Evolutionary conservation across 2,888 invertebrate species (phyloP).

Genomic region (Steinernema carpocapsae): DNA sequence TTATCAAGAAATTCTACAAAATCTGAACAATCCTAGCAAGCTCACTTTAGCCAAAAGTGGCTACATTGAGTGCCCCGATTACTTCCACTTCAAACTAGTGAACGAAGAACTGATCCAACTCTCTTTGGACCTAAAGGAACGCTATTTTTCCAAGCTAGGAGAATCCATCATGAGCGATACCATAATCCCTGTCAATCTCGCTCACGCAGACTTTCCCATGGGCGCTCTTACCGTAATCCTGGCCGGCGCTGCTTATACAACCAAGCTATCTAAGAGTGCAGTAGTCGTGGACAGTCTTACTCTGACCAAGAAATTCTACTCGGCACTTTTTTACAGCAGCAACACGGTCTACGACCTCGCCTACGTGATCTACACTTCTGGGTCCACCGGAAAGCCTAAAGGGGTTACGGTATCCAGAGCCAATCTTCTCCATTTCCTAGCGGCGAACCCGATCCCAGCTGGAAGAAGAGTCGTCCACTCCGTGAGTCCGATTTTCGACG

Average conservation of each 20-base stretch:
- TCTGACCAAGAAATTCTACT: not conserved
- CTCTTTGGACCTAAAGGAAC: conserved; percentile 5
- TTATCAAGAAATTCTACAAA: conserved; percentile 34
- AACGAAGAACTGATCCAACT: conserved; percentile 20
- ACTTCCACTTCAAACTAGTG: conserved; percentile 26
- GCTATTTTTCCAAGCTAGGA: not conserved
- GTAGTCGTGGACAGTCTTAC: not conserved
- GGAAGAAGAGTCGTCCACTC: conserved; percentile 49
- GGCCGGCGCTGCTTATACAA: conserved; percentile 29
- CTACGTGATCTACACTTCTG: conserved; percentile 64
- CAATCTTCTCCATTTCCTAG: conserved; percentile 53
- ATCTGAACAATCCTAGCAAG: not conserved
- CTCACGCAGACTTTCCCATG: conserved; percentile 14
- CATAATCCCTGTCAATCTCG: conserved; percentile 17
- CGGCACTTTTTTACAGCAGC: conserved; percentile 12
- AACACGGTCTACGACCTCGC: conserved; percentile 40
- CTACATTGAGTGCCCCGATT: conserved; percentile 1
- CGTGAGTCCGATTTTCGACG: conserved; percentile 63
- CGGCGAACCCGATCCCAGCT: conserved; percentile 49
- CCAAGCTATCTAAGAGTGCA: not conserved
- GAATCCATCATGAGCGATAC: not conserved
- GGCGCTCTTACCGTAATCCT: conserved; percentile 28
- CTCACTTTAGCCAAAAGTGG: too few relatives aligned
- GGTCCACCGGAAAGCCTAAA: conserved; percentile 65
- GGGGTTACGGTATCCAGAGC: conserved; percentile 55